phyloP scores from a whole-genome alignment of 1,140 invertebrate species.

The Nephila pilipes region DNA sequence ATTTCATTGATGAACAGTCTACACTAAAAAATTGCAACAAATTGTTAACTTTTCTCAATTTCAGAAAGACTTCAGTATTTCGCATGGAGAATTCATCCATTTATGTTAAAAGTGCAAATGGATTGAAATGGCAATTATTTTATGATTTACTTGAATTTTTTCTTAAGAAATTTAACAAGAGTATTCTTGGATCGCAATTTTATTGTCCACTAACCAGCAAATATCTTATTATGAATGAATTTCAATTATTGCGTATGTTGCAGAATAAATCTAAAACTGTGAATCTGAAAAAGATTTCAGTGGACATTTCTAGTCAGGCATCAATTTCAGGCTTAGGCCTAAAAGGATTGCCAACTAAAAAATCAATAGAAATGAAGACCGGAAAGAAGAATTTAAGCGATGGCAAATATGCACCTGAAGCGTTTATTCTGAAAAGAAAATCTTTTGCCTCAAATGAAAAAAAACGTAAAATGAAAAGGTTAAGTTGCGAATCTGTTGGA shows the following conservation, averaged over 20 bases:
- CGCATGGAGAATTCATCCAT: not conserved
- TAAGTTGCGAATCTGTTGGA: not conserved
- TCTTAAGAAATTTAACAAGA: not conserved
- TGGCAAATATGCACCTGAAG: not conserved
- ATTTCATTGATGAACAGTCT: not conserved
- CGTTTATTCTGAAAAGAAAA: not conserved
- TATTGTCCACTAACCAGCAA: not conserved
- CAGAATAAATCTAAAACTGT: not conserved
- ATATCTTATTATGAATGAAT: constrained; percentile 10
- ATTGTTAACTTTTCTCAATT: constrained; percentile 3
- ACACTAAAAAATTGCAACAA: not conserved
- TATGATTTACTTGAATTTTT: not conserved
- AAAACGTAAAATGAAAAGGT: not conserved
- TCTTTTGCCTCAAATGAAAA: not conserved
- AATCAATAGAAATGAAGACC: not conserved
- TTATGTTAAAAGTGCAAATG: not conserved
- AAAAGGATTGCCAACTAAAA: not conserved
- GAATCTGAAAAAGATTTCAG: not conserved
- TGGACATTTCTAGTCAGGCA: not conserved
- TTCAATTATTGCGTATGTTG: not conserved
- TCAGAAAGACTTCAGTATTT: not conserved
- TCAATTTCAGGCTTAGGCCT: not conserved
- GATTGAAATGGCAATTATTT: constrained; percentile 1
- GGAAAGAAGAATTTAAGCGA: not conserved
- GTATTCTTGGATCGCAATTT: not conserved